A percentile compares a stretch with the other conserved stretches of the same genome.
phyloP scores from a whole-genome alignment of 1,140 invertebrate genomes.

The Sycophaga agraensis region DNA sequence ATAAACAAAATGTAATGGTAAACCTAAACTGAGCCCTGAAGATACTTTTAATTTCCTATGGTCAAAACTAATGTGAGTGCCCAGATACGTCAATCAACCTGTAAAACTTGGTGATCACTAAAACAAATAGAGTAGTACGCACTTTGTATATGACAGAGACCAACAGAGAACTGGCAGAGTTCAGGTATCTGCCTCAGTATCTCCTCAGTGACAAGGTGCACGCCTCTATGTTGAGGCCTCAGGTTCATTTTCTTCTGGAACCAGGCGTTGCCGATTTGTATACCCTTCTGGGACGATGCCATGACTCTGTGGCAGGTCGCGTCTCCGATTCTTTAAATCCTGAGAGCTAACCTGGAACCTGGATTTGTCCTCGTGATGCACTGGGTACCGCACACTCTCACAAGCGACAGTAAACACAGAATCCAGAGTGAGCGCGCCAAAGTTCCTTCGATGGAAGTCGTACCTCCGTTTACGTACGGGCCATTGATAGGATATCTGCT shows the following conservation, averaged over 20 bases:
- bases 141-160: conserved; percentile 95
- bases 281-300: conserved; percentile 77
- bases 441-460: neutral
- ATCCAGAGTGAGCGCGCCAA: neutral
- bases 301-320: conserved; percentile 58
- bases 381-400: neutral
- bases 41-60: no score
- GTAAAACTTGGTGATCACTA: no score
- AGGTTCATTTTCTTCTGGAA: conserved; percentile 95
- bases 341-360: neutral
- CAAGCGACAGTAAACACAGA: neutral
- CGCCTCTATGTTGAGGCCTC: conserved; percentile 89
- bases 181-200: conserved; percentile 91
- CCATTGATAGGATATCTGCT: no score
- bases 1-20: no score
- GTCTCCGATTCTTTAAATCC: neutral
- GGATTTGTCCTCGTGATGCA: neutral
- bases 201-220: conserved; percentile 94
- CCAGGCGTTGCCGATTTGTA: conserved; percentile 92
- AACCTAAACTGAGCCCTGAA: no score
- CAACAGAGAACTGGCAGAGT: conserved; percentile 87
- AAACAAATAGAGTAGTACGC: no score
- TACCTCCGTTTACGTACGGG: no score
- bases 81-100: no score
- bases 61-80: no score